Evolutionary conservation across 2,113 vertebrate species (phyloP), one percentile per base, ranked within the genome.

Genomic region (Anoura caudifer): DNA sequence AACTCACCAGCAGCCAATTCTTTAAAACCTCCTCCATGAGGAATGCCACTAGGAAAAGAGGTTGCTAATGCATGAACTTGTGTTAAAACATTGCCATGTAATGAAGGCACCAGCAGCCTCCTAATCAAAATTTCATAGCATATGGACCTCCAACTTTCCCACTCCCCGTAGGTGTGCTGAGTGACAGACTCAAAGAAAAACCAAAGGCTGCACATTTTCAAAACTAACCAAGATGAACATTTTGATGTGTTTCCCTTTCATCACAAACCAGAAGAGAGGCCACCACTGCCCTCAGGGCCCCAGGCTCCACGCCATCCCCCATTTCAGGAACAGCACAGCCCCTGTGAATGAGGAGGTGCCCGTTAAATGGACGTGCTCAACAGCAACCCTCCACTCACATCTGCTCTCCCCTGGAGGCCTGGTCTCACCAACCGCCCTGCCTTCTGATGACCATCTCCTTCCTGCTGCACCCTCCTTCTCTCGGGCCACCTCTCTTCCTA

Each of bases 391-490:
- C 7, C 63, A n/a, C 22, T 2, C 1, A 47, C 11, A 47, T 11
- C 31, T 47, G 59, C 70, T 20, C 16, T 56, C 10, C 38, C n/a
- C 15, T 17, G n/a, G 75, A 72, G 63, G 24, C 41, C 63, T 2
- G 13, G 54, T 31, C 22, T 17, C 5, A 19, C n/a, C 2, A 0
- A 28, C 33, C 36, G 17, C 45, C 12, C 67, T 28, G 0, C 43
- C 22, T 72, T 38, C 65, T 28, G n/a, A 9, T 7, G 26, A 17
- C 26, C 47, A 4, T 31, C 13, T 36, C 43, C 41, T 94, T 26
- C 41, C 75, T 28, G 4, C 3, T 1, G 5, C 33, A 3, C 41
- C 24, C 26, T 38, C 33, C 50, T 8, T 24, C 50, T 22, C 83
- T 15, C 6, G 7, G 38, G 3, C 38, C 6, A 38, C 22, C 56